phyloP scores from a whole-genome alignment of 1,140 invertebrate species.

The Galleria mellonella region DNA sequence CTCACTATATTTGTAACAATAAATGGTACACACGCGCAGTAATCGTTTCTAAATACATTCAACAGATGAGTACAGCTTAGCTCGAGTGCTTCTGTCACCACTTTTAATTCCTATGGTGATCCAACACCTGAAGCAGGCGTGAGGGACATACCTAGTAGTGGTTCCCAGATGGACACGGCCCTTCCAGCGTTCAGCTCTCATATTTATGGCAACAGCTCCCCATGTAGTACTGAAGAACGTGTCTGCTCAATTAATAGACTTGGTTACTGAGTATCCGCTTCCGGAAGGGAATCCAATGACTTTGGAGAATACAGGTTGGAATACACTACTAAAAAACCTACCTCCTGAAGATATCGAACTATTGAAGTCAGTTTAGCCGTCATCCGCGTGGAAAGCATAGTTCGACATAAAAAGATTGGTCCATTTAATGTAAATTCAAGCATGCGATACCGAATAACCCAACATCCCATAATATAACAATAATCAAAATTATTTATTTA shows the following conservation, averaged over 20 bases:
- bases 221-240: conserved; percentile 1
- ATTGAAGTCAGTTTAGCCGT: conserved; percentile 7
- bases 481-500: background rate
- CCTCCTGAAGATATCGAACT: no score
- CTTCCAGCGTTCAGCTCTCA: conserved; percentile 3
- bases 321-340: background rate
- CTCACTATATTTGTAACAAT: conserved; percentile 1
- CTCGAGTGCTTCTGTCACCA: conserved; percentile 11
- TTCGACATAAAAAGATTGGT: conserved; percentile 15
- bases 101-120: conserved; percentile 4
- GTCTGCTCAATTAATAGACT: background rate
- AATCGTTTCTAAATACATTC: conserved; percentile 20
- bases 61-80: conserved; percentile 9
- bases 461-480: background rate
- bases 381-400: conserved; percentile 17
- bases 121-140: conserved; percentile 1
- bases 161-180: background rate
- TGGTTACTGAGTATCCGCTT: background rate
- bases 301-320: conserved; percentile 6
- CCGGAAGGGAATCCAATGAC: background rate
- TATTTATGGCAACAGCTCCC: background rate
- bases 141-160: conserved; percentile 1
- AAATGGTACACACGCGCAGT: conserved; percentile 2
- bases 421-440: conserved; percentile 10
- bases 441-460: background rate